Percentiles rank a stretch among this genome's conserved stretches.
Conservation (phyloP, 2,113 vertebrate genomes). For the Aegotheles bennettii region DNA sequence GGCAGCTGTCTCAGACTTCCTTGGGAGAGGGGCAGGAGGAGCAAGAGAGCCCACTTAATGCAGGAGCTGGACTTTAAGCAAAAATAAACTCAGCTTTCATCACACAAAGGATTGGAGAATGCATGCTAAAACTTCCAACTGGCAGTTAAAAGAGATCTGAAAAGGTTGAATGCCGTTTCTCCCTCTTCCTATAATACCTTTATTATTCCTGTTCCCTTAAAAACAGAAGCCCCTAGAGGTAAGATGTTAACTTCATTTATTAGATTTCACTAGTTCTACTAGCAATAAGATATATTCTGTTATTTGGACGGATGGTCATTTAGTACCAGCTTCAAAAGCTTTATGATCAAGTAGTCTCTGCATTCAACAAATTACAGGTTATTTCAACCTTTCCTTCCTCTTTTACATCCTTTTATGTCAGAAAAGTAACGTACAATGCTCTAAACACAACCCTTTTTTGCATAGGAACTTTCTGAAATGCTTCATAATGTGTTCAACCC, state of each 20-base stretch:
- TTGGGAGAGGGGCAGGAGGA: neutral
- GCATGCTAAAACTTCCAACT: neutral
- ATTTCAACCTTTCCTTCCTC: neutral
- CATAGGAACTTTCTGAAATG: neutral
- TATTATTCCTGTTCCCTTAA: neutral
- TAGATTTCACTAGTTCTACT: neutral
- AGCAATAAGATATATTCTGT: neutral
- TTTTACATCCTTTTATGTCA: neutral
- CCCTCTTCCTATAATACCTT: neutral
- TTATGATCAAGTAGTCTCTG: neutral
- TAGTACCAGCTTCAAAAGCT: neutral
- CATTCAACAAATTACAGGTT: neutral
- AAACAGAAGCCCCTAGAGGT: neutral
- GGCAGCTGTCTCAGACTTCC: neutral
- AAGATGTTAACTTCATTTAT: neutral
- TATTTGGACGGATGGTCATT: neutral
- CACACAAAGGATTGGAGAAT: rapidly evolving
- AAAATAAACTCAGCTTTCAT: neutral
- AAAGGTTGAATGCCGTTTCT: neutral
- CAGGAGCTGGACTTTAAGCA: neutral
- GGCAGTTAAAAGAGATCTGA: neutral
- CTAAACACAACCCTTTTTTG: neutral
- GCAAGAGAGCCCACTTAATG: neutral
- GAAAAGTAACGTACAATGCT: neutral
- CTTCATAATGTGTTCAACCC: neutral